These are phyloP conservation scores for Pangasianodon gigas DNA, from an alignment of 2,113 vertebrate species.

Conservation along the genomic window DNA sequence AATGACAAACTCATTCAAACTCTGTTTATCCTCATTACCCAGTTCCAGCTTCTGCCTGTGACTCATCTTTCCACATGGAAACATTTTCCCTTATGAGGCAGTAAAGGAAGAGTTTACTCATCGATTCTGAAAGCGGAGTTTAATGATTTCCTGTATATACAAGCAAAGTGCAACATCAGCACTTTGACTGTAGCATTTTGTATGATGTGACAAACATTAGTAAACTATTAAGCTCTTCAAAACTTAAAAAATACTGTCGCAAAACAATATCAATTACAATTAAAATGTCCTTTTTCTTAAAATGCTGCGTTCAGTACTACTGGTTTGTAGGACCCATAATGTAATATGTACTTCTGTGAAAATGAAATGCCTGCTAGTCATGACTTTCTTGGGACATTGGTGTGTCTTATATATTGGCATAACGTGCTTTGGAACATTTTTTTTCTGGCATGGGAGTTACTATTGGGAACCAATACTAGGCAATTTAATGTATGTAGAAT, in stretches of 20 bases:
- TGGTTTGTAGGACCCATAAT: not conserved
- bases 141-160: not conserved
- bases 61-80: slow-evolving; percentile 75
- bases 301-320: not conserved
- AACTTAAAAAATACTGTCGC: not conserved
- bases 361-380: not conserved
- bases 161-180: not conserved
- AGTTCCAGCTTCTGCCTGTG: slow-evolving; percentile 60
- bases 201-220: not conserved
- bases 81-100: slow-evolving; percentile 60
- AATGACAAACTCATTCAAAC: not conserved
- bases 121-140: not conserved
- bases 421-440: not conserved
- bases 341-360: not conserved
- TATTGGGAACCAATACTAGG: not conserved
- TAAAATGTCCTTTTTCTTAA: not conserved
- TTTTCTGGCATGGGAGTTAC: not conserved
- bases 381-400: too few species aligned
- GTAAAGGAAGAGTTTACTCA: not conserved
- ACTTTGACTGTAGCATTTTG: not conserved
- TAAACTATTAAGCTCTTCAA: not conserved
- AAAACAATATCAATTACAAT: not conserved
- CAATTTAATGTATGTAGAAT: not conserved
- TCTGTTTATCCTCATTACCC: slow-evolving; percentile 51
- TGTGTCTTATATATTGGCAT: not conserved